A percentile compares a stretch with the other conserved stretches of the same genome.
Conservation (phyloP, 2,113 vertebrate genomes). For the Empidonax alnorum region DNA sequence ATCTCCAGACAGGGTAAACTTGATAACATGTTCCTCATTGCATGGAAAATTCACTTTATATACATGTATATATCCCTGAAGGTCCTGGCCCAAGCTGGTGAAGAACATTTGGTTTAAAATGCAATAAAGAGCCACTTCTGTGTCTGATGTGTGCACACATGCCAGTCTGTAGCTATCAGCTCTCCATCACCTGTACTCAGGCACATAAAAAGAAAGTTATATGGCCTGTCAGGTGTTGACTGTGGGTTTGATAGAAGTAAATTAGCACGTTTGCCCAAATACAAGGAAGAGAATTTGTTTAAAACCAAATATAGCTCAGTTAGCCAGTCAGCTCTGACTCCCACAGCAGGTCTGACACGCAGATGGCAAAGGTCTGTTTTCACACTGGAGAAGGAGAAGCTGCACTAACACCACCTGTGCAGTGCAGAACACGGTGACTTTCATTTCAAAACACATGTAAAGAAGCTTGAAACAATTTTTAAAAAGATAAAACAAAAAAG, state of each 20-base stretch:
- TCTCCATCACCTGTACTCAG: not conserved
- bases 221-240: not conserved
- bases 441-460: not conserved
- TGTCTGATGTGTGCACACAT: not conserved
- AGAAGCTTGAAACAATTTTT: not conserved
- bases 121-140: not conserved
- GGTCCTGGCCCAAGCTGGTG: not conserved
- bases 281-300: not conserved
- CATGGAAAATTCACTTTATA: not conserved
- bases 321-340: not conserved
- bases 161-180: not conserved
- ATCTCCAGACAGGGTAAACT: not conserved
- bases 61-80: not conserved
- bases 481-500: not conserved
- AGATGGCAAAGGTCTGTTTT: not conserved
- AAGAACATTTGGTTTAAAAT: not conserved
- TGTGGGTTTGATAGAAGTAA: not conserved
- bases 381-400: not conserved
- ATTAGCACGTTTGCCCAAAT: not conserved
- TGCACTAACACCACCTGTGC: not conserved
- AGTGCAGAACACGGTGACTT: not conserved
- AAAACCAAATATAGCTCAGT: not conserved
- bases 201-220: not conserved
- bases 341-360: not conserved
- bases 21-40: rapidly evolving